A percentile compares a stretch with the other conserved stretches of the same genome.
Evolutionary conservation across 2,797 vertebrate genomes (phyloP).

Genomic region (Pempheris klunzingeri): DNA sequence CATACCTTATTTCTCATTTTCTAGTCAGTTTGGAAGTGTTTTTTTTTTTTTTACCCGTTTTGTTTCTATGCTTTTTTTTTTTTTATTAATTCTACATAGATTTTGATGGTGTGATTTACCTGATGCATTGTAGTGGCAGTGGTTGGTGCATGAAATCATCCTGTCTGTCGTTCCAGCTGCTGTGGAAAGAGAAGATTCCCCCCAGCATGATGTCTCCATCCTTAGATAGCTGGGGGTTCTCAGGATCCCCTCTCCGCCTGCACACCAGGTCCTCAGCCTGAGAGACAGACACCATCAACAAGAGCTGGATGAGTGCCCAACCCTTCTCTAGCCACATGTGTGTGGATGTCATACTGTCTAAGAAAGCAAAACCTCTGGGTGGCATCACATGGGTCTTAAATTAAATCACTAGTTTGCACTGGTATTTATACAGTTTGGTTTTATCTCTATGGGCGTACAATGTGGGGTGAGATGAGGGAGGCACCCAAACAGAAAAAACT

Average conservation of each 20-base stretch:
- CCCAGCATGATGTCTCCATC: slow-evolving; percentile 81
- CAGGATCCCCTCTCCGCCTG: slow-evolving; percentile 62
- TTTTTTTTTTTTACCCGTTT: too few species aligned
- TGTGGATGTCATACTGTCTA: slow-evolving; percentile 44
- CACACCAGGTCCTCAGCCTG: slow-evolving; percentile 68
- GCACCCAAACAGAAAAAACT: background rate
- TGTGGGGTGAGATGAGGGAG: background rate
- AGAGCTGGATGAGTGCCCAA: slow-evolving; percentile 63
- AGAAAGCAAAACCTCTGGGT: background rate
- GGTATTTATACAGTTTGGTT: slow-evolving; percentile 62
- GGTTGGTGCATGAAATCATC: slow-evolving; percentile 69
- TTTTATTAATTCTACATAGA: background rate
- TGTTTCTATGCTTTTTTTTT: too few species aligned
- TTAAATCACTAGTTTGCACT: background rate
- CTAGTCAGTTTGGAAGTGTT: too few species aligned
- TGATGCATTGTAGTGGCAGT: slow-evolving; percentile 73
- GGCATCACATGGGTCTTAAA: slow-evolving; percentile 7
- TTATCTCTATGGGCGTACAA: background rate
- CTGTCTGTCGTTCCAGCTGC: slow-evolving; percentile 72
- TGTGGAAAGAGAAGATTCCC: slow-evolving; percentile 83
- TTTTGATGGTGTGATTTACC: slow-evolving; percentile 63
- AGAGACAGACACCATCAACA: slow-evolving; percentile 68
- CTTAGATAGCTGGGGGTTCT: slow-evolving; percentile 74
- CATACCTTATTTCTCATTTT: too few species aligned
- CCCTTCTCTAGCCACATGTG: slow-evolving; percentile 62